Evolutionary conservation across 2,797 vertebrate species (phyloP), one percentile per base, ranked within the genome.

Genomic region (Ctenopoma kingsleyae): DNA sequence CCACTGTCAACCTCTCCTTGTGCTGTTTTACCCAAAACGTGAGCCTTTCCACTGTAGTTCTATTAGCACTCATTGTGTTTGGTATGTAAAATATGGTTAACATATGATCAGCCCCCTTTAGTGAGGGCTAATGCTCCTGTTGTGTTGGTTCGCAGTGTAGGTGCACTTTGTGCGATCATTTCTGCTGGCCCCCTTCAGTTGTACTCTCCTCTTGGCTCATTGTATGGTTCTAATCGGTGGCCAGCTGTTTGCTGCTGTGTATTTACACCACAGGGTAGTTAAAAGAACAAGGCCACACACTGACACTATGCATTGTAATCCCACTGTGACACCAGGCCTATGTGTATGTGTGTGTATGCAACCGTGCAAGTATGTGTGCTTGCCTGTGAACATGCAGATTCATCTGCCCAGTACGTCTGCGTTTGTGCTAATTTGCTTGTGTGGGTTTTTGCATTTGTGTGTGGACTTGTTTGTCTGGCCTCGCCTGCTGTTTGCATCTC

Each of bases 201-300:
- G 71, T 71, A 64, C 84, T 79, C 78, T 83, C 76, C 73, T 80
- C 70, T 87, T 81, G 66, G 83, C 81, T 74, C 66, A 67, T 81
- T 84, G 78, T 87, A 74, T 81, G 89, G 78, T 82, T 92, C 76
- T 94, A 93, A 94, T 94, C 63, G 71, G 78, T 72, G 88, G 87
- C 88, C 93, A 93, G 91, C 89, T 88, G 90, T 83, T 92, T 70
- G 53, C 84, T 81, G 58, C 83, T 86, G 88, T 91, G 87, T 87
- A 85, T 85, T 90, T 76, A 81, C 90, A 84, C 92, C 75, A 76
- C 85, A 82, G 89, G 92, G 85, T 90, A 85, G 85, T 91, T 83
- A 85, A 75, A 67, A 86, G 84, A 90, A 91, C 89, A 89, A 70
- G 91, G 71, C 88, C 85, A 76, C 91, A 88, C 86, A 91, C 90